These are phyloP conservation scores for Gallinago media DNA, from an alignment of 2,113 vertebrate genomes.

Conservation along the genomic window DNA sequence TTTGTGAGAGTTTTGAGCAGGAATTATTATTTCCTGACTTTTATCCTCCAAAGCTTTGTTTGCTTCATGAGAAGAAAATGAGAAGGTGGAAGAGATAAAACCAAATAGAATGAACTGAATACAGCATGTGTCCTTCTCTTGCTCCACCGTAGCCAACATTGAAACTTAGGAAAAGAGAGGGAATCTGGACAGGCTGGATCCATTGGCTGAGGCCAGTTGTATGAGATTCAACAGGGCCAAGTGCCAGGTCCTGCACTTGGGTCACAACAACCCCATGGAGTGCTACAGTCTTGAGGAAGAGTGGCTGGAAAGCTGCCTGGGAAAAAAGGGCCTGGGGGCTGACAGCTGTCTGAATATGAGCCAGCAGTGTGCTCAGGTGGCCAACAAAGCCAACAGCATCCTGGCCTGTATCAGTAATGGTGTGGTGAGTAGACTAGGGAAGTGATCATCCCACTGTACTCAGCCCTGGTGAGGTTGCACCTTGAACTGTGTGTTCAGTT, in stretches of 20 bases:
- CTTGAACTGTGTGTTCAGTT: background rate
- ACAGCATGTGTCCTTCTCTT: background rate
- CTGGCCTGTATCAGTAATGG: background rate
- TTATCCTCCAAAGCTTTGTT: background rate
- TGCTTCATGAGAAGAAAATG: background rate
- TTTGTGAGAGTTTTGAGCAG: background rate
- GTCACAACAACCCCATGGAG: background rate
- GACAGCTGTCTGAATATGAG: background rate
- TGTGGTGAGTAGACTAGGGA: background rate
- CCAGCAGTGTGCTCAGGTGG: background rate
- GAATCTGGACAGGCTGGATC: too few relatives aligned
- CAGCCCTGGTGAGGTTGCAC: background rate
- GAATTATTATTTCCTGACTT: background rate
- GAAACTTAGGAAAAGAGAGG: background rate
- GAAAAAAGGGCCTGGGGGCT: background rate
- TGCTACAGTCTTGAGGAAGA: background rate
- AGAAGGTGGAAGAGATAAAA: background rate
- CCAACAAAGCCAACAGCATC: background rate
- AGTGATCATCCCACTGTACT: background rate
- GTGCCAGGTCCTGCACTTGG: too few relatives aligned
- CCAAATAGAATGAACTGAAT: background rate
- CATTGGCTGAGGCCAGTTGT: too few relatives aligned
- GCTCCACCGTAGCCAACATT: background rate
- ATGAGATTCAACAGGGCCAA: too few relatives aligned
- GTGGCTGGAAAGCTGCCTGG: background rate